Evolutionary conservation across 2,113 vertebrate genomes (phyloP), one percentile per base, ranked within the genome.

Genomic region (Marcusenius ussheri): DNA sequence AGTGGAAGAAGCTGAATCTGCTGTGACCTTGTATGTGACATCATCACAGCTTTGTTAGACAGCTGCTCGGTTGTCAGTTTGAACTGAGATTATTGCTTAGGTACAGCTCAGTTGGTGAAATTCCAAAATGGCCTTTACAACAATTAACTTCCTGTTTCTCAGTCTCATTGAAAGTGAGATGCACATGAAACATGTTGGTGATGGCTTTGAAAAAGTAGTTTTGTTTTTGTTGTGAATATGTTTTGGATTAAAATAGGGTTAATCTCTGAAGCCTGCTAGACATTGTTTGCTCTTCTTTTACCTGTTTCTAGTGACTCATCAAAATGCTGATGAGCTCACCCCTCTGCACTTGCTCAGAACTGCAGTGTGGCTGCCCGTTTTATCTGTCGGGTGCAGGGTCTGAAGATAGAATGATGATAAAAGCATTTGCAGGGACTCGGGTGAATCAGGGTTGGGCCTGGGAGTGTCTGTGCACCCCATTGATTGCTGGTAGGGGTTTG

Each of bases 401-500:
- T 77, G 13, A 66, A 49, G 58, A 42, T 21, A 21, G 46, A 85
- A 49, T 85, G 83, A 85, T 85, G 11, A 85, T 49, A 51, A 87
- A 31, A 56, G 86, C 90, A 91, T 50, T 86, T 87, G 89, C 85
- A 56, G 70, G 51, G 47, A 92, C 91, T 74, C 89, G 90, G 85
- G 92, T 92, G 92, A 95, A 94, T 93, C 93, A 92, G 93, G 95
- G 94, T 94, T 94, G 90, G 92, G 88, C 89, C 88, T 58, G 80
- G 88, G 91, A 87, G 90, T 87, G 87, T 90, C 91, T 47, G 90
- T 92, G 83, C 92, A 92, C 93, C 88, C 90, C 90, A 42, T 51
- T 91, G 91, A 95, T 93, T 95, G 94, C 95, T 95, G 94, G 94
- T 95, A 93, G 91, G 90, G 91, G 92, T 85, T 83, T 46, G 90